Evolutionary conservation across 1,140 invertebrate species (phyloP), one percentile per base, ranked within the genome.

Genomic region (Scaptomyza graminum): DNA sequence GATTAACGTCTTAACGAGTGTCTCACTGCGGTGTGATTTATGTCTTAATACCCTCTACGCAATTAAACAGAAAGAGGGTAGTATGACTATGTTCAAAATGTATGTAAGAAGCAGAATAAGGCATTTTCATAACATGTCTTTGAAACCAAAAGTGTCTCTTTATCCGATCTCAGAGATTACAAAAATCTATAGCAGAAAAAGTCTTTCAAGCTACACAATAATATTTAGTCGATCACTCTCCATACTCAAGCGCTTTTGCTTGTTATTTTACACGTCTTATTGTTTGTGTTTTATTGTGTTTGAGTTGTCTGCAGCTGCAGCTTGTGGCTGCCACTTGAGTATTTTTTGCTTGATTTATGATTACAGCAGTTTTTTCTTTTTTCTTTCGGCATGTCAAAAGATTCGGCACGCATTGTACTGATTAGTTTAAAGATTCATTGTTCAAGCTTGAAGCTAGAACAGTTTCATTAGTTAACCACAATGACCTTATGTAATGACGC

Each of bases 1-100:
- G 81, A 85, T 85, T 81, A 85, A 87, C 82, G 82, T 81, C 82
- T 85, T 87, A 87, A 77, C 81, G 82, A 87, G 69, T 76, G 64
- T 67, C 54, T 46, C 63, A 66, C 67, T 69, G 67, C 69, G 81
- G 74, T 77, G 80, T 85, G 78, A 85, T 87, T 85, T 85, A 87
- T 87, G 81, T 74, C 57, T 62, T 77, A 7, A 37, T 31, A 31
- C 43, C 41, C 55, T 25, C 4, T 46, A n/a, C 0, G 11, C n/a
- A 57, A 31, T 8, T 41, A 3, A 12, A 31, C 6, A 31, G 3
- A n/a, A n/a, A 41, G 3, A n/a, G 37, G 12, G 12, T 41, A n/a
- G 37, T n/a, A 41, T 41, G 28, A 22, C 0, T 22, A 22, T 2
- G 18, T 22, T 22, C 18, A 22, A 22, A 22, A 22, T 22, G 18